phyloP scores from a whole-genome alignment of 2,113 vertebrate genomes.

The Xenopus tropicalis region DNA sequence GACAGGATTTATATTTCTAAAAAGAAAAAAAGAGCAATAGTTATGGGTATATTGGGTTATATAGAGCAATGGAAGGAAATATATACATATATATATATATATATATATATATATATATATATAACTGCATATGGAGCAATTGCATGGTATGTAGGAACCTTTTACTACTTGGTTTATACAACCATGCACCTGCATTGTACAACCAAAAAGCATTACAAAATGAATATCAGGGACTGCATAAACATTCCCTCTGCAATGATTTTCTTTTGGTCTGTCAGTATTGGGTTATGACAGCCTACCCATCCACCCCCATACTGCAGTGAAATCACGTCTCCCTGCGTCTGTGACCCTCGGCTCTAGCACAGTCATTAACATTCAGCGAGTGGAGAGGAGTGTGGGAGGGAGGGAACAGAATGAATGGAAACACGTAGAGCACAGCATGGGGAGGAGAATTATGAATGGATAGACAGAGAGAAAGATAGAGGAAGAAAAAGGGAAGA shows the following conservation, averaged over 20 bases:
- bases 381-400: constrained; percentile 22
- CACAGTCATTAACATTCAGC: constrained; percentile 40
- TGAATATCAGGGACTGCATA: no score
- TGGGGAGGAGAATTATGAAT: constrained; percentile 18
- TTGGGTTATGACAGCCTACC: constrained; percentile 18
- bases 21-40: no score
- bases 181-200: no score
- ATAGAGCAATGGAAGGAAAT: no score
- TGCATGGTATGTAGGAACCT: background rate
- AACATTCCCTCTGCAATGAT: constrained; percentile 1
- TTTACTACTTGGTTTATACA: no score
- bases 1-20: no score
- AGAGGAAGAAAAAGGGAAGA: constrained; percentile 10
- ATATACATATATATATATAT: no score
- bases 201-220: no score
- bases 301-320: constrained; percentile 13
- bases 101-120: no score
- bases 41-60: no score
- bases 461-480: constrained; percentile 6
- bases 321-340: constrained; percentile 44
- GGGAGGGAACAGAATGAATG: constrained; percentile 22
- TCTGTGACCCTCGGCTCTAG: constrained; percentile 42
- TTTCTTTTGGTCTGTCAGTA: constrained; percentile 17
- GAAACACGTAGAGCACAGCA: background rate
- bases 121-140: background rate